Conservation (phyloP, 2,888 invertebrate genomes). For the Platycheirus rosarum region DNA sequence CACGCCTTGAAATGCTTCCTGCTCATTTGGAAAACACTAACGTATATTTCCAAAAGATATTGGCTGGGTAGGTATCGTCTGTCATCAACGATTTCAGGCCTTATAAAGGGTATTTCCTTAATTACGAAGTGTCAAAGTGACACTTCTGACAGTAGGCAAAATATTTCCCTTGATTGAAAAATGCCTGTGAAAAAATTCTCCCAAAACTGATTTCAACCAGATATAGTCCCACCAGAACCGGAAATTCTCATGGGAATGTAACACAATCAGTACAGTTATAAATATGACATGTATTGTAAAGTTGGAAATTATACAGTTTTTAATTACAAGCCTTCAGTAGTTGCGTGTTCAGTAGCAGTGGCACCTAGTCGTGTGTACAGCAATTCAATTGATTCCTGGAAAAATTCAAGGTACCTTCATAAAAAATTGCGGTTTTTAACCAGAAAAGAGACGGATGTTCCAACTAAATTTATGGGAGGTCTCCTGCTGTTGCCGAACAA, state of each 20-base stretch:
- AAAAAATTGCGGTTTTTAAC: slow-evolving; percentile 54
- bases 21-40: slow-evolving; percentile 44
- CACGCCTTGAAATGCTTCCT: slow-evolving; percentile 69
- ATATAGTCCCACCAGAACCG: slow-evolving; percentile 40
- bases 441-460: slow-evolving; percentile 61
- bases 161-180: neutral
- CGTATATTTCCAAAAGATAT: too few relatives aligned
- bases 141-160: slow-evolving; percentile 44
- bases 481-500: slow-evolving; percentile 12
- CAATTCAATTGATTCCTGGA: slow-evolving; percentile 17
- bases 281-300: neutral
- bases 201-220: slow-evolving; percentile 26
- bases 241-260: slow-evolving; percentile 53
- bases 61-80: slow-evolving; percentile 22
- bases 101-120: slow-evolving; percentile 34
- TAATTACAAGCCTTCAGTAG: neutral
- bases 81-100: neutral
- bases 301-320: slow-evolving; percentile 6
- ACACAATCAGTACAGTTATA: slow-evolving; percentile 21
- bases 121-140: slow-evolving; percentile 44
- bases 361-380: neutral
- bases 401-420: slow-evolving; percentile 5
- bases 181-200: slow-evolving; percentile 22
- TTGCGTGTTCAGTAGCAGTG: too few relatives aligned
- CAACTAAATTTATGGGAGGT: slow-evolving; percentile 60